Evolutionary conservation across 2,797 vertebrate species (phyloP).

Genomic region (Alcedo atthis): DNA sequence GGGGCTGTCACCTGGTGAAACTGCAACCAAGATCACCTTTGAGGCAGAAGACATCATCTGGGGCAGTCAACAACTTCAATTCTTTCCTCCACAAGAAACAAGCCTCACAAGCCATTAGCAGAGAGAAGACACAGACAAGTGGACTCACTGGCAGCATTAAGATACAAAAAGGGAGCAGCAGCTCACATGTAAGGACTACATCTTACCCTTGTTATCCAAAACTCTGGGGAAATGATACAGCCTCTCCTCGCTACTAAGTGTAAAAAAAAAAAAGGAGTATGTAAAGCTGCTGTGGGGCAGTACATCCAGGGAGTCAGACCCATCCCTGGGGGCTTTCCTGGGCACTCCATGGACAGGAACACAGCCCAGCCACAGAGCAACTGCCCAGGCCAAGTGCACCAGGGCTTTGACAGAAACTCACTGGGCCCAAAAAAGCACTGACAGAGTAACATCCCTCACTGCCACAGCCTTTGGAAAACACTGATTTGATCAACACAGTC

Average conservation of each 20-base stretch:
- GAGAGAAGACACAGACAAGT: not conserved
- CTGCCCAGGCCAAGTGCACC: not conserved
- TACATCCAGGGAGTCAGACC: accelerated
- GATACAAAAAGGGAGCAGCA: not conserved
- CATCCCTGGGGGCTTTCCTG: not conserved
- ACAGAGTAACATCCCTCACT: not conserved
- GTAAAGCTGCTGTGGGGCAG: not conserved
- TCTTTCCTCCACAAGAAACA: not conserved
- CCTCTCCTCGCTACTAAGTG: not conserved
- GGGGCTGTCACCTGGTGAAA: not conserved
- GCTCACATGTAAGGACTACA: not conserved
- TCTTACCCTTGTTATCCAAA: not conserved
- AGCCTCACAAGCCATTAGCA: not conserved
- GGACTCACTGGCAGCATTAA: not conserved
- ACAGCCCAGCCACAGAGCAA: not conserved
- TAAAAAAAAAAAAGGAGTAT: not conserved
- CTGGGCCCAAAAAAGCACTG: not conserved
- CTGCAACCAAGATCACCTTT: not conserved
- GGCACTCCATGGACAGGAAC: not conserved
- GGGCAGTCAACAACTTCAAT: not conserved
- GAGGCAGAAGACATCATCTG: not conserved
- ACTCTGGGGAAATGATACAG: not conserved
- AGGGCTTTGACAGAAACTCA: not conserved
- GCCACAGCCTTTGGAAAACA: not conserved
- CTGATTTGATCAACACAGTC: accelerated